A percentile compares a stretch with the other conserved stretches of the same genome.
phyloP scores from a whole-genome alignment of 2,797 vertebrate genomes.

The Platalea minor region DNA sequence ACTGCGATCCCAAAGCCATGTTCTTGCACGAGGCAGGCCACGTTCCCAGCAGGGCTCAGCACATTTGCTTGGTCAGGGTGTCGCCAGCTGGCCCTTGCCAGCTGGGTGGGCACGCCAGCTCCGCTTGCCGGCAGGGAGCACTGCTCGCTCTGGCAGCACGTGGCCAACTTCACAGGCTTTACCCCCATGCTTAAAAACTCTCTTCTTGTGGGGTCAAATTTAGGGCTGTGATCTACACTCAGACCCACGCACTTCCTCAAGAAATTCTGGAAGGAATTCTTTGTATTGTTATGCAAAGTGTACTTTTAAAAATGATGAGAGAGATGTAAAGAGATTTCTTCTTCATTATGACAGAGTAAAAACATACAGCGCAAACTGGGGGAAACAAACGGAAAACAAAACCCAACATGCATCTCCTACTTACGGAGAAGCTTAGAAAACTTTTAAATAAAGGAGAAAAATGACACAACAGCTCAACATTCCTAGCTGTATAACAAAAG shows the following conservation, averaged over 20 bases:
- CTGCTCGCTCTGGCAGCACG: background rate
- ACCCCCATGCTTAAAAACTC: background rate
- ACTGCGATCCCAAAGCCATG: background rate
- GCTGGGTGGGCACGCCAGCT: background rate
- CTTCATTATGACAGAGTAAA: background rate
- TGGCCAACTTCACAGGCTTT: background rate
- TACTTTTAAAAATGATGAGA: background rate
- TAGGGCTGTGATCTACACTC: background rate
- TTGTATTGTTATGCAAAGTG: background rate
- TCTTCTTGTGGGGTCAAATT: background rate
- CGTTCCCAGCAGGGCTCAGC: background rate
- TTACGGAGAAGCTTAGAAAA: background rate
- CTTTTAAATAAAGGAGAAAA: background rate
- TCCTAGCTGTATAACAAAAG: background rate
- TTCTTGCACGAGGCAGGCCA: rapidly evolving
- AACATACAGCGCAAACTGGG: background rate
- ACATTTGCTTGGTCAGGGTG: background rate
- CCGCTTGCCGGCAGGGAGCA: background rate
- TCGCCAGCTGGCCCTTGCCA: rapidly evolving
- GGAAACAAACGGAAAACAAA: background rate
- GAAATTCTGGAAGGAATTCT: background rate
- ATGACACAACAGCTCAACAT: background rate
- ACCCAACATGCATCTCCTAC: background rate
- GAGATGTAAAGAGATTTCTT: background rate
- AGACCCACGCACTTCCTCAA: background rate